These are phyloP conservation scores for Lacanobia oleracea DNA, from an alignment of 2,888 invertebrate genomes.

Conservation along the genomic window DNA sequence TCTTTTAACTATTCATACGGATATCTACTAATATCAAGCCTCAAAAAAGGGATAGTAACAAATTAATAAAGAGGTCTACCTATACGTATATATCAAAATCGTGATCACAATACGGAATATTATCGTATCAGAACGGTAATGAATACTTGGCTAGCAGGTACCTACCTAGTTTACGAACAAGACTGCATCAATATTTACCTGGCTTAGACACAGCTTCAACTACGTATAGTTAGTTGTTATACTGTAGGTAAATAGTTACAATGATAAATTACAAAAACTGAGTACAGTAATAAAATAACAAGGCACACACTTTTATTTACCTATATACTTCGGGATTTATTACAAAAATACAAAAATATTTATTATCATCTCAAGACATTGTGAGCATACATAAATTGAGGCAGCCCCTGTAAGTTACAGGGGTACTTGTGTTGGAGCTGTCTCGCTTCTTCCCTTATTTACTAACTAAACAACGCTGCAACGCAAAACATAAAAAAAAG, in stretches of 20 bases:
- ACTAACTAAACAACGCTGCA: too few species aligned
- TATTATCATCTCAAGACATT: too few species aligned
- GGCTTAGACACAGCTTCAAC: not conserved
- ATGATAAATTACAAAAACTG: not conserved
- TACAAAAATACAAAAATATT: too few species aligned
- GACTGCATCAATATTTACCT: not conserved
- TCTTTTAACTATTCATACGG: too few species aligned
- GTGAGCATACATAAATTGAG: too few species aligned
- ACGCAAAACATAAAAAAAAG: too few species aligned
- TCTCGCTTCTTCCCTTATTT: too few species aligned
- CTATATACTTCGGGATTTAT: not conserved
- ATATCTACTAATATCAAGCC: not conserved
- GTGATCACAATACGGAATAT: not conserved
- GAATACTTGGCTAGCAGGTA: not conserved
- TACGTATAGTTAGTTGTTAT: not conserved
- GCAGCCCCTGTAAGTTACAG: too few species aligned
- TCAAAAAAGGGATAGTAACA: not conserved
- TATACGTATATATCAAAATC: not conserved
- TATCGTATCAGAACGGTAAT: not conserved
- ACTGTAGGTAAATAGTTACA: not conserved
- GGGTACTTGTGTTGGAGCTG: too few species aligned
- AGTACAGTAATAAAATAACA: not conserved
- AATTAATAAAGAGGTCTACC: not conserved
- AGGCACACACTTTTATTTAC: not conserved
- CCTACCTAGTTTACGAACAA: not conserved